These are phyloP conservation scores for Hydriomena furcata DNA, from an alignment of 2,888 invertebrate genomes.

Conservation along the genomic window DNA sequence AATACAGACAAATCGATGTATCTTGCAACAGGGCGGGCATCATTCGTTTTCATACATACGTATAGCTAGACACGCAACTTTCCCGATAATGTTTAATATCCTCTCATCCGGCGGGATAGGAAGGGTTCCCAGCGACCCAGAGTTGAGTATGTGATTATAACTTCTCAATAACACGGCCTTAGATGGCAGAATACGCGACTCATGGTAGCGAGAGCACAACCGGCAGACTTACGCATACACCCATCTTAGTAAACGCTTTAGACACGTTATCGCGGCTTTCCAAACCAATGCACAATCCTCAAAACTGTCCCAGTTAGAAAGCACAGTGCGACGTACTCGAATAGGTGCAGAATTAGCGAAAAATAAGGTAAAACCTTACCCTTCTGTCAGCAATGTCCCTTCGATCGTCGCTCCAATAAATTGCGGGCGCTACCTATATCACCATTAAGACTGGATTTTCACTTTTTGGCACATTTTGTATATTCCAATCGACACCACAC, in stretches of 20 bases:
- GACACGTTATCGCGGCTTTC: constrained; percentile 17
- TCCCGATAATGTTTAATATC: constrained; percentile 43
- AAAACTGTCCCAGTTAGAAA: constrained; percentile 28
- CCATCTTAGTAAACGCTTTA: constrained; percentile 34
- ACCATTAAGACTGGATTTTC: constrained; percentile 80
- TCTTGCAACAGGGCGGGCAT: constrained; percentile 72
- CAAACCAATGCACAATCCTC: constrained; percentile 15
- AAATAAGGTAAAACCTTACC: constrained; percentile 73
- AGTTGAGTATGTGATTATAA: constrained; percentile 43
- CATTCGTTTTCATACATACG: constrained; percentile 42
- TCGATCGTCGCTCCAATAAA: constrained; percentile 75
- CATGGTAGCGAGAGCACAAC: constrained; percentile 42
- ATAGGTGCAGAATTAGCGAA: constrained; percentile 47
- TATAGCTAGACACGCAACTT: constrained; percentile 41
- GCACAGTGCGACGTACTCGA: constrained; percentile 36
- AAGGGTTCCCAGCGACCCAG: constrained; percentile 28
- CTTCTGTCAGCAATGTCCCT: constrained; percentile 78
- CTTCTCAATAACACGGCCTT: constrained; percentile 42
- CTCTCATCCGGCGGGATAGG: constrained; percentile 33
- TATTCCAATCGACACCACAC: constrained; percentile 74
- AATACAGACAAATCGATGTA: constrained; percentile 65
- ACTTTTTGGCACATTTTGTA: constrained; percentile 83
- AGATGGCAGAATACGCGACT: constrained; percentile 48
- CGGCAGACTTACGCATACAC: constrained; percentile 51
- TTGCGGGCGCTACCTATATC: constrained; percentile 73